Evolutionary conservation across 2,113 vertebrate genomes (phyloP).

Genomic region (Capreolus pygargus): DNA sequence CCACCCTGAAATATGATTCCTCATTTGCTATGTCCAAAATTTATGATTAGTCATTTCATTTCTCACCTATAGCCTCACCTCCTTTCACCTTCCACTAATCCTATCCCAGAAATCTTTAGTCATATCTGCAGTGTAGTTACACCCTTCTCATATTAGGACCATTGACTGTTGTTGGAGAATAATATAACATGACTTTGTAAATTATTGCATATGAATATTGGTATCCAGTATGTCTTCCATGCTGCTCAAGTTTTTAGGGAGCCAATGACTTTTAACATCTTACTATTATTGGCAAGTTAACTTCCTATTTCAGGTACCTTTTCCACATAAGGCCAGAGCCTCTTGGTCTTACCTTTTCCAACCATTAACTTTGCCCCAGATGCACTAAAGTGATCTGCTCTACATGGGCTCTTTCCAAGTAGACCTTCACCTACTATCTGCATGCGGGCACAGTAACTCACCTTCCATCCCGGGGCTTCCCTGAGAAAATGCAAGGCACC

Average conservation of each 20-base stretch:
- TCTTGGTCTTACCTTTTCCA: not conserved
- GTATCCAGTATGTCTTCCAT: not conserved
- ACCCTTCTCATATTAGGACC: not conserved
- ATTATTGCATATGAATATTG: not conserved
- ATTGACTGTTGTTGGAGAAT: not conserved
- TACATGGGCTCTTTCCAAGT: not conserved
- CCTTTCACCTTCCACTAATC: not conserved
- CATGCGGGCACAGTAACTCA: not conserved
- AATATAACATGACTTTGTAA: not conserved
- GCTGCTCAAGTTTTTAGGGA: not conserved
- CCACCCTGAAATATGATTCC: not conserved
- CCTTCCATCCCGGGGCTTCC: not conserved
- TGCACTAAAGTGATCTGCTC: not conserved
- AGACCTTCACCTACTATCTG: not conserved
- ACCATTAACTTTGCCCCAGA: not conserved
- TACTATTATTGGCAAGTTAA: not conserved
- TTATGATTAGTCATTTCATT: not conserved
- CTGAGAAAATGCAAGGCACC: not conserved
- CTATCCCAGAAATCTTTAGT: not conserved
- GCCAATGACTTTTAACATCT: not conserved
- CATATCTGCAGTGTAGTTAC: not conserved
- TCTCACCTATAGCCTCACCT: not conserved
- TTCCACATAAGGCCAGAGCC: not conserved
- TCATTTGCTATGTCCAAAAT: not conserved
- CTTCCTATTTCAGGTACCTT: not conserved